A percentile compares a stretch with the other conserved stretches of the same genome.
Evolutionary conservation across 2,797 vertebrate genomes (phyloP).

Genomic region (Sebastes hubbsi): DNA sequence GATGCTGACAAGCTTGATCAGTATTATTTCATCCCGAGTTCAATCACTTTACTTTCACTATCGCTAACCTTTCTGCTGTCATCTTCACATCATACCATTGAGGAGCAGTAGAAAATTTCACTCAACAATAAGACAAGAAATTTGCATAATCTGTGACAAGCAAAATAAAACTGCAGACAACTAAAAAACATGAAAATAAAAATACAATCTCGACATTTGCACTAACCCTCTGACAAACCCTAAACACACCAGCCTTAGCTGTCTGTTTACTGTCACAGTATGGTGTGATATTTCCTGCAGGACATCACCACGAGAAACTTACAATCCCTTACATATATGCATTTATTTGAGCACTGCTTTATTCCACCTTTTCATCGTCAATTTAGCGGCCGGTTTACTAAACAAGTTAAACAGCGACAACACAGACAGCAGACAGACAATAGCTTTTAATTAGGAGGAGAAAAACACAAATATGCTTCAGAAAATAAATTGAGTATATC

Average conservation of each 20-base stretch:
- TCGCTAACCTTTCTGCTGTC: neutral
- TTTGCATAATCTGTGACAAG: neutral
- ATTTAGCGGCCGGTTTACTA: constrained; percentile 4
- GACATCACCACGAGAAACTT: constrained; percentile 29
- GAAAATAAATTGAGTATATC: neutral
- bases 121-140: neutral
- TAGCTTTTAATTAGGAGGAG: neutral
- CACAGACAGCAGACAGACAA: neutral
- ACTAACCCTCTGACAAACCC: neutral
- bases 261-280: constrained; percentile 28
- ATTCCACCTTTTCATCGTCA: constrained; percentile 6
- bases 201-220: neutral
- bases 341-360: constrained; percentile 38
- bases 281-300: constrained; percentile 39
- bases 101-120: neutral
- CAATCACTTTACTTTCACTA: neutral
- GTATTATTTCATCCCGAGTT: neutral
- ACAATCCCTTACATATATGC: neutral
- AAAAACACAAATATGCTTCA: neutral
- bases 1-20: neutral
- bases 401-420: neutral
- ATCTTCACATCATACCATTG: neutral
- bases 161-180: neutral
- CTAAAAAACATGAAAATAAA: neutral
- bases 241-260: neutral